Evolutionary conservation across 2,888 invertebrate species (phyloP), one percentile per base, ranked within the genome.

Genomic region (Merodon equestris): DNA sequence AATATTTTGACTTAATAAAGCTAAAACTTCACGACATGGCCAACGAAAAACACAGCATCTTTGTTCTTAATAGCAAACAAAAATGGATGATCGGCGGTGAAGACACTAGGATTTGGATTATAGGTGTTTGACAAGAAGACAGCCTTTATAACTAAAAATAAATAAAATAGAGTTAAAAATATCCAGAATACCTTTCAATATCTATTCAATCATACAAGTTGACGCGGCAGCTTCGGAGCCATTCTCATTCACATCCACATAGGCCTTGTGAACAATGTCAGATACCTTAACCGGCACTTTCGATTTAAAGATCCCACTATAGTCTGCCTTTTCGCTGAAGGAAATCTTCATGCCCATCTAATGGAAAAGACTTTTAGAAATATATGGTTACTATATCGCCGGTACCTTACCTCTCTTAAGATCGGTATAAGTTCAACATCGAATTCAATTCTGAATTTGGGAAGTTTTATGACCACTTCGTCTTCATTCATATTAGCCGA

Each of bases 171-270:
- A 13, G 1, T 18, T 44, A 27, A 2, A 10, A 19, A 15, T 19
- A 9, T 18, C 27, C n/a, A 34, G 53, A 36, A 3, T 40, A 7
- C 9, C n/a, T 40, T 40, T 40, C 10, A 40, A 38, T 19, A 14
- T 4, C 2, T 27, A 27, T 7, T 2, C 2, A 7, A 38, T 44
- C 60, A 57, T 60, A 76, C 76, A 64, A 44, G 76, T 76, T 12
- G 76, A 13, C 1, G 76, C 76, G 5, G 96, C 93, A 0, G 95
- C 94, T 85, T 96, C 96, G 1, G 95, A 94, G 0, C 97, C 97
- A 85, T 96, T 94, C 86, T 97, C 97, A 86, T 95, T 94, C 0
- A 97, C 94, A 85, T 95, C 94, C 83, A 97, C 93, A 84, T 94
- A 95, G 0, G 96, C 94, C 86, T 96, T 96, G 85, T 97, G 96